Conservation (phyloP, 1,140 invertebrate genomes). For the Conopomorpha cramerella region DNA sequence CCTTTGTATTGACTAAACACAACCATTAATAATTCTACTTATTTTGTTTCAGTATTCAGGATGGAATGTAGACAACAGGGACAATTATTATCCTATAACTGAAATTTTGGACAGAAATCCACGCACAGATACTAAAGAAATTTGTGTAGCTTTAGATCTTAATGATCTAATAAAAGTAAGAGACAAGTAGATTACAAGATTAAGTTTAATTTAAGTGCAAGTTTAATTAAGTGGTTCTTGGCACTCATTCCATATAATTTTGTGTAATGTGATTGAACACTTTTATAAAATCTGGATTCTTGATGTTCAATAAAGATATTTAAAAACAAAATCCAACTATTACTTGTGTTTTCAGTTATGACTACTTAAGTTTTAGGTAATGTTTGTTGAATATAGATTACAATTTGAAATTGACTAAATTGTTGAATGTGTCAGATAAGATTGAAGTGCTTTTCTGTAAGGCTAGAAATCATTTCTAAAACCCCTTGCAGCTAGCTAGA, state of each 20-base stretch:
- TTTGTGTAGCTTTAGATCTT: constrained; percentile 58
- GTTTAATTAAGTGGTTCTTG: constrained; percentile 24
- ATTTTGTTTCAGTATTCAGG: constrained; percentile 66
- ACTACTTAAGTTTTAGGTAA: too few species aligned
- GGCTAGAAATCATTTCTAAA: too few species aligned
- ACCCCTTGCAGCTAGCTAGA: too few species aligned
- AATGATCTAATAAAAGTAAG: constrained; percentile 59
- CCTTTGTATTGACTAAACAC: background rate
- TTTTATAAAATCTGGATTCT: constrained; percentile 48
- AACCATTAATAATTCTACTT: constrained; percentile 2
- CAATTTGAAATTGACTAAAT: too few species aligned
- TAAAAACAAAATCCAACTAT: too few species aligned
- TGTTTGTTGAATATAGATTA: too few species aligned
- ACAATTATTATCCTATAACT: constrained; percentile 66
- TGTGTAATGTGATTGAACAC: constrained; percentile 37
- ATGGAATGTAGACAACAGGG: constrained; percentile 69
- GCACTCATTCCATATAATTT: constrained; percentile 52
- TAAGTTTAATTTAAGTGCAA: constrained; percentile 30
- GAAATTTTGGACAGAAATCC: constrained; percentile 58
- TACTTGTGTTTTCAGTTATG: too few species aligned
- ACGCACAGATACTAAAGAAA: constrained; percentile 54
- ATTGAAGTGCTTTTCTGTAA: too few species aligned
- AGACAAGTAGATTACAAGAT: constrained; percentile 44
- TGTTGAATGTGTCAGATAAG: too few species aligned
- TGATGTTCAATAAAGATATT: constrained; percentile 38